Base-by-base conservation (phyloP, 2,888 invertebrate species). In the Drosophila buzzatii region DNA sequence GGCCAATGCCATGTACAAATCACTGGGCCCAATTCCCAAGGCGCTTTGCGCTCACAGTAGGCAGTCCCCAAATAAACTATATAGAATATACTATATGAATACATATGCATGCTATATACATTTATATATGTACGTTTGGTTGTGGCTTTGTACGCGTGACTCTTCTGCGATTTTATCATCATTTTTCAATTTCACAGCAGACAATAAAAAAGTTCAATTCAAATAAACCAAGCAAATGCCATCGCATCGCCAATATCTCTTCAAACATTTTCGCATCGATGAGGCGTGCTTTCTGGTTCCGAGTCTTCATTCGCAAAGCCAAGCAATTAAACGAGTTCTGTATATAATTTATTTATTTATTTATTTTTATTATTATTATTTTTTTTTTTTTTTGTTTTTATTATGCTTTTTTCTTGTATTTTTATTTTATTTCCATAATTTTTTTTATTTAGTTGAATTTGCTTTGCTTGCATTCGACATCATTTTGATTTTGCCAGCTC, bases 151-250 rank as follows among this genome's bases (percentile, higher is more conserved):
- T 61, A 66, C 62, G 75, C 75, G 72, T 68, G 75, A 75, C 76
- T 75, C 61, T 42, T 37, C 37, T 81, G 71, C 72, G 86, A 91
- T 91, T 91, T 85, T 90, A 90, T 91, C 83, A 91, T 91, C 82
- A 91, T 91, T 89, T 91, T 91, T 91, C 88, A 90, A 91, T 90
- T 88, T 91, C 79, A 79, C 83, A 79, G 90, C 91, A 91, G 91
- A 90, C 91, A 91, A 87, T 81, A 76, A 79, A 72, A 64, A 52
- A 41, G 68, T 69, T 66, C 70, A 64, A 62, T 75, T 79, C 61
- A 55, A 70, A 85, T 70, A 53, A 62, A 41, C 66, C 69, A 66
- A 67, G 39, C 53, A 52, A 82, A 78, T 60, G 67, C 31, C 35
- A 41, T 59, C 33, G 55, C 61, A 42, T 64, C 56, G 33, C n/a